phyloP scores from a whole-genome alignment of 2,888 invertebrate species.

The Xanthorhoe designata region DNA sequence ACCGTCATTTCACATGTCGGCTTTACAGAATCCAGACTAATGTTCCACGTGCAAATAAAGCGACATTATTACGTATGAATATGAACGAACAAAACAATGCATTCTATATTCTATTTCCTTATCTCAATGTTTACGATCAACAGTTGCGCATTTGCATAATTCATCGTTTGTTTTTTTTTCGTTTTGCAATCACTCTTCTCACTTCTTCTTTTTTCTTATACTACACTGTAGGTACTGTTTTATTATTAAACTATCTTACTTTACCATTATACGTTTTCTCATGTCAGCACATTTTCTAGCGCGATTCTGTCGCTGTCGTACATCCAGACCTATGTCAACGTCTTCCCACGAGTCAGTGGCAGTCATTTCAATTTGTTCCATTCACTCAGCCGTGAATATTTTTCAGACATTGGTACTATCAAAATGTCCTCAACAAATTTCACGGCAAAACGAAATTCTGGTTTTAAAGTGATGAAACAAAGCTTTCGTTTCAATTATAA shows the following conservation, averaged over 20 bases:
- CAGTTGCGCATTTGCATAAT: slow-evolving; percentile 18
- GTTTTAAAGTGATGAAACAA: slow-evolving; percentile 44
- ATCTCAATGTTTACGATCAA: slow-evolving; percentile 20
- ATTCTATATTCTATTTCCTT: slow-evolving; percentile 5
- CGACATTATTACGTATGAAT: slow-evolving; percentile 36
- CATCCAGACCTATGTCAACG: slow-evolving; percentile 26
- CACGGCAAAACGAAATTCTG: slow-evolving; percentile 30
- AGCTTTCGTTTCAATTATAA: slow-evolving; percentile 49
- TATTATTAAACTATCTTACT: neutral
- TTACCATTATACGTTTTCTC: slow-evolving; percentile 5
- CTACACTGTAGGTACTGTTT: neutral
- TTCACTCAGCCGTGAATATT: slow-evolving; percentile 21
- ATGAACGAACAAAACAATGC: slow-evolving; percentile 5
- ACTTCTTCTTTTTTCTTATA: slow-evolving; percentile 1
- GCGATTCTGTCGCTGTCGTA: slow-evolving; percentile 14
- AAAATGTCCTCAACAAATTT: slow-evolving; percentile 18
- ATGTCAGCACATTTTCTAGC: slow-evolving; percentile 1
- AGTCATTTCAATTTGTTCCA: slow-evolving; percentile 30
- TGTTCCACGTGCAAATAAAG: slow-evolving; percentile 61
- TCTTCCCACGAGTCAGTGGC: slow-evolving; percentile 21
- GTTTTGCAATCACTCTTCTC: neutral
- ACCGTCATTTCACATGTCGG: slow-evolving; percentile 73
- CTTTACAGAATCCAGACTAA: slow-evolving; percentile 65
- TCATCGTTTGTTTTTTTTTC: neutral
- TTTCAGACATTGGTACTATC: slow-evolving; percentile 20